Base-by-base conservation (phyloP, 2,797 vertebrate genomes). In the Sciurus carolinensis region DNA sequence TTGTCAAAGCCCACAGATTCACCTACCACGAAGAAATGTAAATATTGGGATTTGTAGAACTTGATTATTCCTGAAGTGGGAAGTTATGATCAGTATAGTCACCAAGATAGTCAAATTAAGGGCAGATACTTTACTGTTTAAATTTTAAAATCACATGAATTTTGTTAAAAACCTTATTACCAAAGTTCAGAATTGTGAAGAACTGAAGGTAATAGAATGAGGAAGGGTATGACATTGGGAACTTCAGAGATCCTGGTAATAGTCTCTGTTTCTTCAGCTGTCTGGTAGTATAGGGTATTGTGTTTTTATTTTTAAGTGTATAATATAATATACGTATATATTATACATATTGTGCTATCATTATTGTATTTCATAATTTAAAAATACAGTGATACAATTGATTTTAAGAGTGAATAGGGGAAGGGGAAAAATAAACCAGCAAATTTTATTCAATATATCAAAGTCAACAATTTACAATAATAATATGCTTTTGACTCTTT, bases 401-500 rank as follows among this genome's bases (percentile, higher is more conserved):
- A 50, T 87, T 76, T 88, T 81, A 36, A 93, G 59, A 77, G 44
- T 44, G 14, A 47, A 36, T 80, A 22, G 77, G 36, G 22, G 22
- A 88, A 89, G 6, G 36, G 33, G 36, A 86, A 87, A 57, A 95
- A 66, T 66, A 79, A 54, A 20, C 28, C 59, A 69, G 24, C 24
- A 91, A 30, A 50, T 77, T 62, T 80, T 95, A 71, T 33, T 84
- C 30, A 87, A 4, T 39, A 33, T 8, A 22, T 52, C 52, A 7
- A 1, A 81, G 14, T 36, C 62, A 91, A 42, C 13, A 82, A 6
- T 79, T 84, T 89, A 28, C 59, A 66, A 39, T 91, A 8, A 87
- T 72, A 57, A 1, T 83, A 1, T 96, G 93, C 92, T 96, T 36
- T 71, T 96, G 80, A 89, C 92, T 80, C 90, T 88, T 96, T 96